Percentiles rank a stretch among this genome's conserved stretches.
Evolutionary conservation across 2,888 invertebrate genomes (phyloP).

Genomic region (Epistrophella euchroma): DNA sequence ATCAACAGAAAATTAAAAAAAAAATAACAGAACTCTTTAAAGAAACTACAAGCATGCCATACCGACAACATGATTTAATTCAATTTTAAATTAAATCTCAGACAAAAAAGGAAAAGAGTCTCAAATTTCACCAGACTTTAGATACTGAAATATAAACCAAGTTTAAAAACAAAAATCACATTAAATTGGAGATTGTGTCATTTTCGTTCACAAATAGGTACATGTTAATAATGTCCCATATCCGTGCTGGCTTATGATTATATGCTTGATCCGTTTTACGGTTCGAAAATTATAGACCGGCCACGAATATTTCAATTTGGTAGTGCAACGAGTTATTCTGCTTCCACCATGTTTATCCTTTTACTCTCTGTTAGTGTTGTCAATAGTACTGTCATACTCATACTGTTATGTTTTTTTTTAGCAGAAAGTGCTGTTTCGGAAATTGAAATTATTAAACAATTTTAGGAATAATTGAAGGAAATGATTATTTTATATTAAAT

Average conservation of each 20-base stretch:
- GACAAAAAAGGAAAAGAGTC: not conserved
- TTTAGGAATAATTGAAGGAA: too few species aligned
- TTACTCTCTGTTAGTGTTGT: not conserved
- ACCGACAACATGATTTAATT: not conserved
- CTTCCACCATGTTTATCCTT: not conserved
- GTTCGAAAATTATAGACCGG: not conserved
- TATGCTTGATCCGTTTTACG: slow-evolving; percentile 39
- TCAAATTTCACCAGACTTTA: slow-evolving; percentile 51
- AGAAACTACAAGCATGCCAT: too few species aligned
- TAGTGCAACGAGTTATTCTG: not conserved
- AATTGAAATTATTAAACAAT: too few species aligned
- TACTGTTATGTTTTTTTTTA: too few species aligned
- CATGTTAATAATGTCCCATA: not conserved
- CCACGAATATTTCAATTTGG: not conserved
- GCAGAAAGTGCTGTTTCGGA: too few species aligned
- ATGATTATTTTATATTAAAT: too few species aligned
- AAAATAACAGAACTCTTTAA: not conserved
- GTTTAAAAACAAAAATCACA: slow-evolving; percentile 56
- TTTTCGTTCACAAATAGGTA: slow-evolving; percentile 10
- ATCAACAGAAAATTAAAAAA: not conserved
- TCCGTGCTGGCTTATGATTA: slow-evolving; percentile 45
- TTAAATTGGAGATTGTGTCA: slow-evolving; percentile 15
- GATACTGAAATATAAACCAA: slow-evolving; percentile 56
- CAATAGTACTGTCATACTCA: too few species aligned
- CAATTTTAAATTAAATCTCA: not conserved